Conservation (phyloP, 1,140 invertebrate genomes). For the Drosophila lacteicornis region DNA sequence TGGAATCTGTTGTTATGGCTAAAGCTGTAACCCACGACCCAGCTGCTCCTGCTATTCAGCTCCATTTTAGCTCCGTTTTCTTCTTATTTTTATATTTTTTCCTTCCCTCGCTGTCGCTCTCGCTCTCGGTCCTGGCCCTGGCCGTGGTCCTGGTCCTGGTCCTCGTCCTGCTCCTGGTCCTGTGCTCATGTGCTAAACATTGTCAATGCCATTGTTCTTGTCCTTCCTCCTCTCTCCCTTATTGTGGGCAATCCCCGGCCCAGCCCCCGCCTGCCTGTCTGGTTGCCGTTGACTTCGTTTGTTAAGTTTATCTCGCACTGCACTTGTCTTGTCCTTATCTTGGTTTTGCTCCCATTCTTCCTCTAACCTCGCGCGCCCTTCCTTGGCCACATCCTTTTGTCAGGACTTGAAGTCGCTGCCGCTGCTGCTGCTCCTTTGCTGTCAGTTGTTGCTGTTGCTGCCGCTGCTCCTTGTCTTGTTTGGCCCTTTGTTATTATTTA, state of each 20-base stretch:
- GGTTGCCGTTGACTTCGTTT: conserved; percentile 67
- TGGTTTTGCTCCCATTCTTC: conserved; percentile 25
- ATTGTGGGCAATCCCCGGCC: conserved; percentile 14
- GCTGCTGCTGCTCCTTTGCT: conserved; percentile 27
- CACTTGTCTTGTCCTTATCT: conserved; percentile 68
- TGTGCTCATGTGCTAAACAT: conserved; percentile 43
- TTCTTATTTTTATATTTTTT: conserved; percentile 7
- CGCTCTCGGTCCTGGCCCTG: background rate
- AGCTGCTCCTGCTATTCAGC: conserved; percentile 20
- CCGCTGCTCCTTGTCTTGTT: conserved; percentile 5
- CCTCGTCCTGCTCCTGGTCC: conserved; percentile 5
- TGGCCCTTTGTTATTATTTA: conserved; percentile 74
- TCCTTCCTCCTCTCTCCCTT: background rate
- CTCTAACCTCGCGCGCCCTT: background rate
- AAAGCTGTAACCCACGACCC: conserved; percentile 62
- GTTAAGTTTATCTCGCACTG: conserved; percentile 75
- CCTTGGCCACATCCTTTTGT: conserved; percentile 44
- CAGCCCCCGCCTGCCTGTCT: conserved; percentile 33
- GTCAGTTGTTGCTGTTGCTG: conserved; percentile 32
- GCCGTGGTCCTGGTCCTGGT: background rate
- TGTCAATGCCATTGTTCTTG: conserved; percentile 55
- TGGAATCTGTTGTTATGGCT: conserved; percentile 73
- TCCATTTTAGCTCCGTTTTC: conserved; percentile 9
- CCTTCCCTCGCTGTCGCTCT: background rate
- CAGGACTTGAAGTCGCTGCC: conserved; percentile 14